A percentile compares a stretch with the other conserved stretches of the same genome.
Evolutionary conservation across 2,888 invertebrate species (phyloP).

Genomic region (Meteorus cinctellus): DNA sequence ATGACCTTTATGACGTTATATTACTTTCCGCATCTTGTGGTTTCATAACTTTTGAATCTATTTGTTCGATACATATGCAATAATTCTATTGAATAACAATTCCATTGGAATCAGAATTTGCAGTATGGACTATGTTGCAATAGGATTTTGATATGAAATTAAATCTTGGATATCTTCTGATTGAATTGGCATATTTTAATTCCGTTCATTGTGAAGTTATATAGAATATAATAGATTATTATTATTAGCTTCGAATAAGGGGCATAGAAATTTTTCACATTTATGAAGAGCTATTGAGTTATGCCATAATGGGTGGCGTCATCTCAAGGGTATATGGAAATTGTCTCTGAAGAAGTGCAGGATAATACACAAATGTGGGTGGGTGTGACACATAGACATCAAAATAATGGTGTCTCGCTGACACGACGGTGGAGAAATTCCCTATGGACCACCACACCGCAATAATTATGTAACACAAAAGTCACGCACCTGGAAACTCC

Average conservation of each 20-base stretch:
- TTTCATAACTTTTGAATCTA: neutral
- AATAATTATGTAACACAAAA: conserved; percentile 39
- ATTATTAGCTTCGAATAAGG: no score
- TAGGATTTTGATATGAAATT: neutral
- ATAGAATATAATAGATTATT: no score
- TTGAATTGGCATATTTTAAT: no score
- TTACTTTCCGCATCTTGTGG: neutral
- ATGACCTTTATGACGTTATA: neutral
- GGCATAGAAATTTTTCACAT: neutral
- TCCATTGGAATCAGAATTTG: neutral
- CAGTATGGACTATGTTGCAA: neutral
- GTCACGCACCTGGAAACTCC: conserved; percentile 27
- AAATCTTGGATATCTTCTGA: neutral
- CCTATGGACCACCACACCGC: neutral
- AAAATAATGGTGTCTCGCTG: conserved; percentile 27
- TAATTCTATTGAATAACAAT: neutral
- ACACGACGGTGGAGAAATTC: conserved; percentile 12
- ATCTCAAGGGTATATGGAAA: neutral
- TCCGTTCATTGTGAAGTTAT: no score
- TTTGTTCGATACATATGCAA: neutral
- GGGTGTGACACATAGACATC: conserved; percentile 11
- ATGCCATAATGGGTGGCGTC: conserved; percentile 13
- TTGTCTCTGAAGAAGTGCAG: conserved; percentile 7
- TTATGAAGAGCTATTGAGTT: conserved; percentile 13
- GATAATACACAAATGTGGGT: conserved; percentile 20